Evolutionary conservation across 2,797 vertebrate genomes (phyloP).

Genomic region (Syndactyla subalaris): DNA sequence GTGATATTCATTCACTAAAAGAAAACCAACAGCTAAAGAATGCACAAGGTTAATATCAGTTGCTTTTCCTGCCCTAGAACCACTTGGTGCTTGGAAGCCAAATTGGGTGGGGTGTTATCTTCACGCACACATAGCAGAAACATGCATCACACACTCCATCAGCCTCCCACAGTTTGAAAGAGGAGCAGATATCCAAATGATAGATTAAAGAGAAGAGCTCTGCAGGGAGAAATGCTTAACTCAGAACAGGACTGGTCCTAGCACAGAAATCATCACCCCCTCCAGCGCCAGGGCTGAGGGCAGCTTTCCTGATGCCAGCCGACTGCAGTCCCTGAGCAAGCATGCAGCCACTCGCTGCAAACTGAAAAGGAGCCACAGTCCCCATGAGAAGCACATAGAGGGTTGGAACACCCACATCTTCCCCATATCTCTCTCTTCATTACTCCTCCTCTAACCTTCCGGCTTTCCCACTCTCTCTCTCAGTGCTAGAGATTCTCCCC

Average conservation of each 20-base stretch:
- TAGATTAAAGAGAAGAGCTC: neutral
- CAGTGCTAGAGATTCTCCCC: neutral
- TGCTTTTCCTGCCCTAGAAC: neutral
- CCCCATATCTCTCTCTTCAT: neutral
- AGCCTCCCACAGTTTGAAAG: neutral
- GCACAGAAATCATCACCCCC: neutral
- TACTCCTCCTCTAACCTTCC: neutral
- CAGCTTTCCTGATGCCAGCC: neutral
- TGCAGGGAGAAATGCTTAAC: neutral
- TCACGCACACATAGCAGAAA: neutral
- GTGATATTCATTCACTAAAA: conserved; percentile 62
- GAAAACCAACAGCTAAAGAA: conserved; percentile 29
- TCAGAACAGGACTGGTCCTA: neutral
- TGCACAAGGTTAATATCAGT: neutral
- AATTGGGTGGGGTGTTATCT: neutral
- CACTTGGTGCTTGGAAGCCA: neutral
- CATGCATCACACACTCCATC: neutral
- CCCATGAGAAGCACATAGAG: neutral
- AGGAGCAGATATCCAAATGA: neutral
- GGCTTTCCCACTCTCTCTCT: neutral
- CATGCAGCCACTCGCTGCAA: neutral
- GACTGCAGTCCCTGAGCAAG: neutral
- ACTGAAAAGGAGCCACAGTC: neutral
- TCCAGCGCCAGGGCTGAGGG: neutral
- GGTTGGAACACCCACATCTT: neutral